Evolutionary conservation across 2,113 vertebrate species (phyloP), one percentile per base, ranked within the genome.

Genomic region (Pachypanchax playfairii): DNA sequence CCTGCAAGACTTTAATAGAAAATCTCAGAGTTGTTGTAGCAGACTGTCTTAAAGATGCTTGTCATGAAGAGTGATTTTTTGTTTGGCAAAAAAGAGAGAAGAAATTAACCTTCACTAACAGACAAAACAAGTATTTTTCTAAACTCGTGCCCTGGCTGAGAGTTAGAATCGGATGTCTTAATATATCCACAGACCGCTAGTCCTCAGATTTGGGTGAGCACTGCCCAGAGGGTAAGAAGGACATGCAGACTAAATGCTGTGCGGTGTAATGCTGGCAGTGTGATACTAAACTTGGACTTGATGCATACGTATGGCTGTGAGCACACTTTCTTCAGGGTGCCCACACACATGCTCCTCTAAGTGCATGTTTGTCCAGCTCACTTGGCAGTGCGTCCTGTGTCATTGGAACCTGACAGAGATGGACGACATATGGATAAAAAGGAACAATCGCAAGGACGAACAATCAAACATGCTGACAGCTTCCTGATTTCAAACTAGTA

Each of bases 401-500:
- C 82, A 77, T 46, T 80, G 68, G 61, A 71, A 64, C 42, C 73
- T 70, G 76, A 84, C 51, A 14, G 70, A 59, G 75, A 85, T 76
- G 70, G 73, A 83, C 64, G 68, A 73, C 20, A 29, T 61, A 72
- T 31, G 4, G 60, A 64, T 22, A 50, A 66, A 38, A 50, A 77
- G 65, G 67, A 70, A 73, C 43, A 52, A 86, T 80, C 63, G 65
- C 71, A 79, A 60, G 71, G 53, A 55, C 74, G 14, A 48, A 33
- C 75, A 89, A 85, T 82, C 63, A 84, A 75, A 84, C 76, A 70
- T 38, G n/a, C 8, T 3, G 79, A 89, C 80, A 61, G 75, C 70
- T 83, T 75, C 71, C 71, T 70, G 53, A 69, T 66, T 75, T 79
- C 24, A 6, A 59, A 53, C 53, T 26, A 56, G 57, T 33, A n/a